Conservation (phyloP, 2,797 vertebrate genomes). For the Phaenicophaeus curvirostris region DNA sequence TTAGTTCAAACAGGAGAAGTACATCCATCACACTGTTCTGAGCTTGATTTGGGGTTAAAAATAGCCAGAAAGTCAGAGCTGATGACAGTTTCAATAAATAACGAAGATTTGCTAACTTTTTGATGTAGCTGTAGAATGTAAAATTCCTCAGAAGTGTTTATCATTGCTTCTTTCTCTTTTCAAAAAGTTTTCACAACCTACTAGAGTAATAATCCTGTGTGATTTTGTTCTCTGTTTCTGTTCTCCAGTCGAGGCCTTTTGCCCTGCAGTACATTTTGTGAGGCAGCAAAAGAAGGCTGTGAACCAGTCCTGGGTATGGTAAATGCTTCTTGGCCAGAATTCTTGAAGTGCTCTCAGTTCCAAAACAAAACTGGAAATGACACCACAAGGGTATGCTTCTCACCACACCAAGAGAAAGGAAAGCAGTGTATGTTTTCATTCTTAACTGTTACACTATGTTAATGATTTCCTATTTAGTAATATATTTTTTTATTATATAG, state of each 20-base stretch:
- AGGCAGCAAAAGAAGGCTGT: slow-evolving; percentile 90
- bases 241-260: slow-evolving; percentile 79
- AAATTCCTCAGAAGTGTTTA: neutral
- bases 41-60: neutral
- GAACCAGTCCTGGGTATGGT: slow-evolving; percentile 91
- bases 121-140: neutral
- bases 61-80: neutral
- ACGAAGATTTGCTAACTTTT: neutral
- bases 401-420: slow-evolving; percentile 83
- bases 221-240: slow-evolving; percentile 18
- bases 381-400: slow-evolving; percentile 82
- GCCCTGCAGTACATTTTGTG: slow-evolving; percentile 91
- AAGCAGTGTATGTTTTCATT: slow-evolving; percentile 81
- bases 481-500: neutral
- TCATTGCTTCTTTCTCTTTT: neutral
- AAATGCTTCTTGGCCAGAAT: slow-evolving; percentile 92
- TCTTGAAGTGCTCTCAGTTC: slow-evolving; percentile 93
- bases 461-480: neutral
- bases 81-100: neutral
- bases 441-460: neutral
- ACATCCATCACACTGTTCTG: neutral
- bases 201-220: neutral
- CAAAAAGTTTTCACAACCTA: neutral
- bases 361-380: slow-evolving; percentile 73
- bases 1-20: neutral